A percentile compares a stretch with the other conserved stretches of the same genome.
Conservation (phyloP, 2,888 invertebrate genomes). For the Orthonevra nobilis region DNA sequence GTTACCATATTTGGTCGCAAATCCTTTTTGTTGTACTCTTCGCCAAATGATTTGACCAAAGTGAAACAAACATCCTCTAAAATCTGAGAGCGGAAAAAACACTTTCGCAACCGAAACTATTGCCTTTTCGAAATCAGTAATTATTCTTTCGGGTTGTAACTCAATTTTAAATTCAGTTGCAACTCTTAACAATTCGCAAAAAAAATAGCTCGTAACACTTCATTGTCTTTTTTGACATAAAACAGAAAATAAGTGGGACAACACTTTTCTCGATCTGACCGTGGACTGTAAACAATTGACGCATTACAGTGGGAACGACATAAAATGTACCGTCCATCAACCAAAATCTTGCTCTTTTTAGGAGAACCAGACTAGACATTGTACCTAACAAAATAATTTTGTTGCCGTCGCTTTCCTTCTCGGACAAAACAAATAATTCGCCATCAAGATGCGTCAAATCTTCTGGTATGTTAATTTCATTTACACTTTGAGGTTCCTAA, state of each 20-base stretch:
- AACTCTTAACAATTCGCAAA: too few species aligned
- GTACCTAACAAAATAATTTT: slow-evolving; percentile 16
- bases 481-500: slow-evolving; percentile 3
- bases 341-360: not conserved
- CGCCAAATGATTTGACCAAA: too few species aligned
- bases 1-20: too few species aligned
- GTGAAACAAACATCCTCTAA: too few species aligned
- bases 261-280: not conserved
- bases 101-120: too few species aligned
- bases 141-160: too few species aligned
- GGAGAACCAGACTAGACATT: slow-evolving; percentile 2
- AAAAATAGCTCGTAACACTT: too few species aligned
- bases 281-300: not conserved
- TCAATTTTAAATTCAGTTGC: too few species aligned
- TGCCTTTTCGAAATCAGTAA: too few species aligned
- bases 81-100: too few species aligned
- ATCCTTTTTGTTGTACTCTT: too few species aligned
- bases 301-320: not conserved
- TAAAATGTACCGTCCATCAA: too few species aligned
- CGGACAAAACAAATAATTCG: slow-evolving; percentile 4
- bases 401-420: slow-evolving; percentile 6
- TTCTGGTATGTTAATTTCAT: slow-evolving; percentile 10
- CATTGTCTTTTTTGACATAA: not conserved
- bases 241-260: not conserved
- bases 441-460: slow-evolving; percentile 6